A percentile compares a stretch with the other conserved stretches of the same genome.
phyloP scores from a whole-genome alignment of 2,113 vertebrate species.

The Pan paniscus region DNA sequence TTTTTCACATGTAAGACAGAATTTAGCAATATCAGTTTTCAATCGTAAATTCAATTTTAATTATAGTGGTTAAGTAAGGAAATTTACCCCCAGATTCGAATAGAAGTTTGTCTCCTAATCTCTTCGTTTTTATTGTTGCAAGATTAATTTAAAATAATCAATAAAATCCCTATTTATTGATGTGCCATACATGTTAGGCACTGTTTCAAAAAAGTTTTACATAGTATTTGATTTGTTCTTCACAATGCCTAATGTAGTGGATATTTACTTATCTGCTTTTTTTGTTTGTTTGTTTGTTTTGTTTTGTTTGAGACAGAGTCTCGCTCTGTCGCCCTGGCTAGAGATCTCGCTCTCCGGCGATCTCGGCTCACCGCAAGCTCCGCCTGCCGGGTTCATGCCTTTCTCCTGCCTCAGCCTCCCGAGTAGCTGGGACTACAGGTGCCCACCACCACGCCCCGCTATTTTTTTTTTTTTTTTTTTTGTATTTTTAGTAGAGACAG shows the following conservation, averaged over 20 bases:
- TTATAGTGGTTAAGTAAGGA: neutral
- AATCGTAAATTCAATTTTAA: neutral
- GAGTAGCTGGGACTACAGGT: too few species aligned
- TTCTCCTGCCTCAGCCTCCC: too few species aligned
- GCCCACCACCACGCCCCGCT: rapidly evolving
- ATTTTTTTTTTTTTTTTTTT: too few species aligned
- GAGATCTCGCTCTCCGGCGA: too few species aligned
- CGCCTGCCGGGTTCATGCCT: too few species aligned
- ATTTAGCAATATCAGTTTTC: neutral
- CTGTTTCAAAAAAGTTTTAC: neutral
- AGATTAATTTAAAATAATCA: neutral
- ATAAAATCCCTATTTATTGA: neutral
- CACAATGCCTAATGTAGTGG: neutral
- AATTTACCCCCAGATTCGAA: neutral
- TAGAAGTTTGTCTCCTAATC: neutral
- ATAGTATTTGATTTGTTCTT: neutral
- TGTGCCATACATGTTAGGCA: neutral
- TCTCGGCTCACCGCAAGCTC: too few species aligned
- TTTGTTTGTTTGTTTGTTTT: too few species aligned
- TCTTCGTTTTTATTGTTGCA: neutral
- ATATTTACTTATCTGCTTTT: neutral
- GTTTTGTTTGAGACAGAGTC: too few species aligned
- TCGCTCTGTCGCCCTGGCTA: too few species aligned
- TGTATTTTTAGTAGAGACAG: too few species aligned
- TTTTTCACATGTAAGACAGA: neutral